phyloP scores from a whole-genome alignment of 2,888 invertebrate genomes.

The Calameuta filiformis region DNA sequence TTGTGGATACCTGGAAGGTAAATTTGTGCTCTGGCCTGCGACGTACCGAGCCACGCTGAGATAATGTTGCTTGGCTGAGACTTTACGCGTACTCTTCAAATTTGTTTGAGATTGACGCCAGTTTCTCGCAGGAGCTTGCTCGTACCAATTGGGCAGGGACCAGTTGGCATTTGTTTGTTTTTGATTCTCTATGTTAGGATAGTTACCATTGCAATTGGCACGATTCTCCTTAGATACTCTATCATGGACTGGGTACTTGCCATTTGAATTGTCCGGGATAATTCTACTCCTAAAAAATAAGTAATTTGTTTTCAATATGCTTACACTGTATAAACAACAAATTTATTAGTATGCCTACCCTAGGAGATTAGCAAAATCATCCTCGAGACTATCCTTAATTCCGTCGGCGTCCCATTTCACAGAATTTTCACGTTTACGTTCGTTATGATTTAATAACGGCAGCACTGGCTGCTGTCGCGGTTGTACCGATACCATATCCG shows the following conservation, averaged over 20 bases:
- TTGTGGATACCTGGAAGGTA: constrained; percentile 52
- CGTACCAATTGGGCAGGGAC: constrained; percentile 57
- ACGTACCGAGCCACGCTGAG: constrained; percentile 83
- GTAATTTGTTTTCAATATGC: constrained; percentile 18
- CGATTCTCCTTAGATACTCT: constrained; percentile 66
- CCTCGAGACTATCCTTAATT: constrained; percentile 57
- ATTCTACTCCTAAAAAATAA: constrained; percentile 51
- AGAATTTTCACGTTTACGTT: constrained; percentile 51
- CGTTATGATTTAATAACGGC: constrained; percentile 60
- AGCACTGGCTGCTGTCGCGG: constrained; percentile 61
- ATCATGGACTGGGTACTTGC: constrained; percentile 51
- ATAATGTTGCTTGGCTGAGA: constrained; percentile 79
- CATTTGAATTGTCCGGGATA: constrained; percentile 46
- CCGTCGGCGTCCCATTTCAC: constrained; percentile 46
- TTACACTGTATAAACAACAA: constrained; percentile 1
- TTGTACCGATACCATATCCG: constrained; percentile 39
- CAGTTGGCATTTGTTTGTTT: constrained; percentile 56
- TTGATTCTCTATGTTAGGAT: constrained; percentile 46
- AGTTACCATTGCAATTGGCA: constrained; percentile 67
- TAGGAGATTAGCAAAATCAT: constrained; percentile 78
- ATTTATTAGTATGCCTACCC: constrained; percentile 69
- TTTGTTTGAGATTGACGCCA: constrained; percentile 49
- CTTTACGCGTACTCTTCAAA: constrained; percentile 58
- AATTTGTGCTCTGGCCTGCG: constrained; percentile 72
- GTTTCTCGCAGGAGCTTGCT: constrained; percentile 41